Base-by-base conservation (phyloP, 2,113 vertebrate genomes). In the Percopsis transmontana region DNA sequence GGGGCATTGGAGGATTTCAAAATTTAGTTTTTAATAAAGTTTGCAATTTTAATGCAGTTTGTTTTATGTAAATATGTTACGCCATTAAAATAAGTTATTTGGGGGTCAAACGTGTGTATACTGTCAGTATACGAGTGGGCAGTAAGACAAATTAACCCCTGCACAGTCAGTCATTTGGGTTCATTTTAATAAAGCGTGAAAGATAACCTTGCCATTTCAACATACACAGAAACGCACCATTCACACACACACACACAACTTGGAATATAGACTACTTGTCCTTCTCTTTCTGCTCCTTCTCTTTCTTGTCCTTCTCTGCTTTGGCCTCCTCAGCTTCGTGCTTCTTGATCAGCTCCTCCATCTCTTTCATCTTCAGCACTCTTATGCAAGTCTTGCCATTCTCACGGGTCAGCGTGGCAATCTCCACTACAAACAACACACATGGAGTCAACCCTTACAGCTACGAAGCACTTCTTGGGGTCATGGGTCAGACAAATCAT, bases 291-390 rank as follows among this genome's bases (percentile, higher is more conserved):
- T 96, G 95, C 71, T 96, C 95, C 67, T 95, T 96, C 40, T 96
- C 95, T 61, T 96, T 96, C 89, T 96, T 96, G 85, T 95, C 94
- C 42, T 94, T 94, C 85, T 95, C 95, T 2, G 94, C 91, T 87
- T 96, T 96, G 12, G 95, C 95, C 83, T 96, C 95, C 75, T 96
- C 95, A 55, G 93, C 94, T 83, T 96, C 95, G 0, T 96, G 95
- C 41, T 93, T 92, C 80, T 95, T 95, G 85, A 96, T 95, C 79
- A 96, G 85, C 77, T 92, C 94, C 60, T 96, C 95, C 73, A 96
- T 95, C 77, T 96, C 95, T 79, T 95, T 95, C 76, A 94, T 94
- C 81, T 94, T 96, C 77, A 96, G 89, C 62, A 96, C 95, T 87
- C 94, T 91, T 80, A 96, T 96, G 47, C 87, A 78, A 0, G 95